Evolutionary conservation across 2,888 invertebrate species (phyloP).

Genomic region (Coelopa pilipes): DNA sequence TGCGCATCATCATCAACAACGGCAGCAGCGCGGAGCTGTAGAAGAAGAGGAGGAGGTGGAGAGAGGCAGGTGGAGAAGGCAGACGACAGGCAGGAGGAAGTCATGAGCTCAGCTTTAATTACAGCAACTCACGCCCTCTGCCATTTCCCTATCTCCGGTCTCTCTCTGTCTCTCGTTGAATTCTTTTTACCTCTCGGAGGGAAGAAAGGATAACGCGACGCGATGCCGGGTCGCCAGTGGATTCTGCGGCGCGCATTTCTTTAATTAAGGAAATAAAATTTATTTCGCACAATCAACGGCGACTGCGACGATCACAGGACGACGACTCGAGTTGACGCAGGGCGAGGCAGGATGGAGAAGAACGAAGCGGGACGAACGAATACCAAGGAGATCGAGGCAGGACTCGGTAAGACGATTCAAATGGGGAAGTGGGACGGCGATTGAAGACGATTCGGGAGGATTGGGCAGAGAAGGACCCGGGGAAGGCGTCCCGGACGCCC

Average conservation of each 20-base stretch:
- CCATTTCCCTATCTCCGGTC: too few species aligned
- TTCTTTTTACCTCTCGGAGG: too few species aligned
- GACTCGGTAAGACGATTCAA: not conserved
- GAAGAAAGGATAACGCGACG: too few species aligned
- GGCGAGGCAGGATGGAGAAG: not conserved
- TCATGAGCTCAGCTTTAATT: not conserved
- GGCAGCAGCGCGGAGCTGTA: too few species aligned
- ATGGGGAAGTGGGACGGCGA: not conserved
- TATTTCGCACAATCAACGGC: conserved; percentile 30
- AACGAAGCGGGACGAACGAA: conserved; percentile 1
- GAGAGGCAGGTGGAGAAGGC: too few species aligned
- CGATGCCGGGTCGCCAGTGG: not conserved
- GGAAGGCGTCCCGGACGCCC: not conserved
- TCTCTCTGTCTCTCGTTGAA: too few species aligned
- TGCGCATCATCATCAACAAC: conserved; percentile 2
- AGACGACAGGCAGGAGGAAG: not conserved
- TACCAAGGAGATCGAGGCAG: too few species aligned
- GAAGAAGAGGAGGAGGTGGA: too few species aligned
- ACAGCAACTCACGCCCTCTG: not conserved
- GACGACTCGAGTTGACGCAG: not conserved
- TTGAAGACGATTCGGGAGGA: not conserved
- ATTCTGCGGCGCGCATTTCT: conserved; percentile 18
- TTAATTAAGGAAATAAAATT: conserved; percentile 35
- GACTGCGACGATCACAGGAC: conserved; percentile 6
- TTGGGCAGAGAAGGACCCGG: not conserved